Percentiles rank a stretch among this genome's conserved stretches.
Evolutionary conservation across 2,888 invertebrate genomes (phyloP).

Genomic region (Tigriopus californicus): DNA sequence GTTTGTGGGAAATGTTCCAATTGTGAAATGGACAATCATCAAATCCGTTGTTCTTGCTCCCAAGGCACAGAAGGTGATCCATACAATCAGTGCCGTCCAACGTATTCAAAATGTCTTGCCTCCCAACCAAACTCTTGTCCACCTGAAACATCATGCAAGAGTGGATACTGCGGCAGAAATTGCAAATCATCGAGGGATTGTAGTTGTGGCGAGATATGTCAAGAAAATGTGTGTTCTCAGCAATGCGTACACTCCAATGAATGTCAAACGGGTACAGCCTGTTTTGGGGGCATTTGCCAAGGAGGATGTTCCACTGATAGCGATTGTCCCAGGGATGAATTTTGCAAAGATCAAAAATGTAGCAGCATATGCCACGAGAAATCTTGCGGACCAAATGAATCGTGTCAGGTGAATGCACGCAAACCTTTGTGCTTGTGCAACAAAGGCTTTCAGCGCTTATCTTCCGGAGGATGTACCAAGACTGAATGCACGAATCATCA

Average conservation of each 20-base stretch:
- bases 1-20: constrained; percentile 61
- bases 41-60: constrained; percentile 64
- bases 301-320: constrained; percentile 53
- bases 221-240: constrained; percentile 48
- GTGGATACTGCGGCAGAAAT: constrained; percentile 50
- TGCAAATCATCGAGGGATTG: constrained; percentile 50
- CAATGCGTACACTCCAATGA: constrained; percentile 45
- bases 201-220: constrained; percentile 60
- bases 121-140: constrained; percentile 19
- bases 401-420: constrained; percentile 53
- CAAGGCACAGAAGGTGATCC: constrained; percentile 62
- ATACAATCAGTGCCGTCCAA: constrained; percentile 50
- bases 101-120: constrained; percentile 40
- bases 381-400: constrained; percentile 47
- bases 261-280: constrained; percentile 41
- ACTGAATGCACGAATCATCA: constrained; percentile 18
- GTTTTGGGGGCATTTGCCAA: constrained; percentile 43
- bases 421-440: constrained; percentile 59
- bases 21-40: constrained; percentile 59
- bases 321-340: constrained; percentile 25
- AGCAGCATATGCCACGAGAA: constrained; percentile 44
- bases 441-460: constrained; percentile 28
- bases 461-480: background rate
- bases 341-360: constrained; percentile 45
- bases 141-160: constrained; percentile 41